Evolutionary conservation across 35 echinoderm and acorn worm genomes (phyloP).

Genomic region (Lytechinus pictus): DNA sequence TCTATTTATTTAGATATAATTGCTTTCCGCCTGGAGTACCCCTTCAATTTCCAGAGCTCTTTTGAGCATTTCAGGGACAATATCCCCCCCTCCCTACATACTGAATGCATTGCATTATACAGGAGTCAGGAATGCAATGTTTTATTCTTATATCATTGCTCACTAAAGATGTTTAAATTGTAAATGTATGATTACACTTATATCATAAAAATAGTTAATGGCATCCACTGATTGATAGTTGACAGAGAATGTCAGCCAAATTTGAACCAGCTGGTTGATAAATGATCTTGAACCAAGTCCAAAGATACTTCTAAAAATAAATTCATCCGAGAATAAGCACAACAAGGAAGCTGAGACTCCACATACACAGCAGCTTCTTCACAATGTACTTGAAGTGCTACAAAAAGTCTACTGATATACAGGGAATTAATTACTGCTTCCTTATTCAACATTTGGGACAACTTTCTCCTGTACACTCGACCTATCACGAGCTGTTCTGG

Average conservation of each 20-base stretch:
- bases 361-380: not conserved
- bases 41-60: no score
- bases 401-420: not conserved
- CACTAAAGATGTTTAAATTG: not conserved
- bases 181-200: not conserved
- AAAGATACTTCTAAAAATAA: not conserved
- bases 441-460: slow-evolving; percentile 39
- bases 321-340: not conserved
- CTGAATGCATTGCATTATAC: no score
- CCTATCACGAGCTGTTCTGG: slow-evolving; percentile 3
- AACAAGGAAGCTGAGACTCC: not conserved
- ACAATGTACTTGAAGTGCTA: not conserved
- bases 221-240: no score
- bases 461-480: not conserved
- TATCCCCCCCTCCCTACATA: no score
- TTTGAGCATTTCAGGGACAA: no score
- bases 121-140: no score
- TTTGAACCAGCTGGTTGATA: not conserved
- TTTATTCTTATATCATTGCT: not conserved
- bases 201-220: no score
- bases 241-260: no score
- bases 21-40: no score
- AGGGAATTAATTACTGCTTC: slow-evolving; percentile 36
- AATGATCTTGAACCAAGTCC: not conserved
- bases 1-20: no score